Percentiles rank a stretch among this genome's conserved stretches.
Evolutionary conservation across 2,113 vertebrate genomes (phyloP).

Genomic region (Mus pahari): DNA sequence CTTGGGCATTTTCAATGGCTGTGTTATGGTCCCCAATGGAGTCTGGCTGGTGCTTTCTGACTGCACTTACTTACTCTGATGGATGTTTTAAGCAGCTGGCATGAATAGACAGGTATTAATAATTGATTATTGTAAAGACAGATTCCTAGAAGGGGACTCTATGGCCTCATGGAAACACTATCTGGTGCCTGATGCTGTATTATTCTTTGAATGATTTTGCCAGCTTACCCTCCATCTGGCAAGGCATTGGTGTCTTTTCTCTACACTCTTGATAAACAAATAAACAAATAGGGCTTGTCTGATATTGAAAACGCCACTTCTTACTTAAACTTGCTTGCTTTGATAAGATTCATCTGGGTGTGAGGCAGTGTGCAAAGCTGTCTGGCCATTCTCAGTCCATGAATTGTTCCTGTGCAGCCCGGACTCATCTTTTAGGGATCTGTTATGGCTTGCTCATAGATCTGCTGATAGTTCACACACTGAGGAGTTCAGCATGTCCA

Average conservation of each 20-base stretch:
- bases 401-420: neutral
- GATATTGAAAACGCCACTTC: neutral
- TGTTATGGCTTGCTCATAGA: neutral
- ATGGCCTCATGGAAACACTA: neutral
- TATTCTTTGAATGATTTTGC: neutral
- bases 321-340: neutral
- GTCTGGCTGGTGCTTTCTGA: neutral
- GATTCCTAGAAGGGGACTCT: neutral
- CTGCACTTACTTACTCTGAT: neutral
- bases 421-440: neutral
- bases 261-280: neutral
- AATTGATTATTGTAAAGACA: neutral
- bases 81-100: neutral
- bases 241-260: neutral
- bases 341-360: neutral
- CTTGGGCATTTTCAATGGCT: neutral
- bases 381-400: neutral
- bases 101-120: neutral
- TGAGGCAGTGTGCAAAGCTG: neutral
- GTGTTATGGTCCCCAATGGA: too few species aligned
- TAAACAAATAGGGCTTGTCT: neutral
- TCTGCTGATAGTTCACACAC: neutral
- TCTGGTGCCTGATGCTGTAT: neutral
- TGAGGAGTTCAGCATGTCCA: neutral
- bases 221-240: neutral